A percentile compares a stretch with the other conserved stretches of the same genome.
These are phyloP conservation scores for Platycheirus rosarum DNA, from an alignment of 2,888 invertebrate genomes.

Conservation along the genomic window DNA sequence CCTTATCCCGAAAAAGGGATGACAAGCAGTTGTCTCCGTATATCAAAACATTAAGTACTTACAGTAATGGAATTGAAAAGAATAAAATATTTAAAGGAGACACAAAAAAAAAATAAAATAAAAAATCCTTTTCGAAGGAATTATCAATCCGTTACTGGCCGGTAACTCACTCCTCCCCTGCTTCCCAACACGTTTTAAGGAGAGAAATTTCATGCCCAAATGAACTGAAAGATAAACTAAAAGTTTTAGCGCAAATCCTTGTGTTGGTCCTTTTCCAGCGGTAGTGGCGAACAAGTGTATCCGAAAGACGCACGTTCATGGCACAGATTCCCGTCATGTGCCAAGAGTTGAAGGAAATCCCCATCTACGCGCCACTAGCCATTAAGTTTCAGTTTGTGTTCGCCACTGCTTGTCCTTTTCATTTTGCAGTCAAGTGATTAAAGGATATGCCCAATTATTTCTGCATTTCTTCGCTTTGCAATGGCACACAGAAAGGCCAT, in stretches of 20 bases:
- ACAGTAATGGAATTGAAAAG: constrained; percentile 12
- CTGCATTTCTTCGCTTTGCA: constrained; percentile 58
- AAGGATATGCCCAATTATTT: constrained; percentile 72
- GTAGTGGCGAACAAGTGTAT: not conserved
- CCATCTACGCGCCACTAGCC: constrained; percentile 4
- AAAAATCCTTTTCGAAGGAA: constrained; percentile 2
- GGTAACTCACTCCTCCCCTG: no score
- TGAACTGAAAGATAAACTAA: constrained; percentile 57
- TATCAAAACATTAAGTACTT: not conserved
- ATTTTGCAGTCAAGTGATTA: constrained; percentile 74
- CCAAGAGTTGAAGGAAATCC: constrained; percentile 28
- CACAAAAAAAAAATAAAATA: not conserved
- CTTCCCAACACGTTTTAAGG: no score
- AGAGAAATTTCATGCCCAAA: constrained; percentile 36
- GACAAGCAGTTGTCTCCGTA: not conserved
- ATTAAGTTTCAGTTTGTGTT: constrained; percentile 44
- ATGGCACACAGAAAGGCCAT: constrained; percentile 16
- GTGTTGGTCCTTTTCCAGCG: constrained; percentile 54
- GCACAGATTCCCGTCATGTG: constrained; percentile 56
- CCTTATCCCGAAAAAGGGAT: not conserved
- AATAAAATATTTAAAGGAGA: not conserved
- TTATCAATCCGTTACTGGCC: constrained; percentile 34
- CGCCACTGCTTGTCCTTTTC: constrained; percentile 54
- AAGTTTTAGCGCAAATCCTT: constrained; percentile 60
- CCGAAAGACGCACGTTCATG: constrained; percentile 54